Conservation (phyloP, 2,113 vertebrate species). For the Dryoscopus gambensis region DNA sequence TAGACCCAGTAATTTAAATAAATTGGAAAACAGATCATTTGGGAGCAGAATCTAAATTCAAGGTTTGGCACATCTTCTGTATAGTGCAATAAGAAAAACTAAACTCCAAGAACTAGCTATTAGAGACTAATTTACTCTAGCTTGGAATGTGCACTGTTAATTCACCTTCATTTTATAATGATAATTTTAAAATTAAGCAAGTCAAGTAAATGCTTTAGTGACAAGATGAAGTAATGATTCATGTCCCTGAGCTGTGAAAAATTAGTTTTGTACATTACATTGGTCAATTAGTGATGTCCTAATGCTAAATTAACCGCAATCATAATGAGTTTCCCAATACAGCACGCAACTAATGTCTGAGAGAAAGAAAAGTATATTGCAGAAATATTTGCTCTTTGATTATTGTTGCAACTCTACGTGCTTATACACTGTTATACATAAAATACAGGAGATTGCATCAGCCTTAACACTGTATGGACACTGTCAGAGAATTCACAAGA, state of each 20-base stretch:
- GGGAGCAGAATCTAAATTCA: neutral
- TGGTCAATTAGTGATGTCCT: conserved; percentile 62
- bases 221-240: conserved; percentile 61
- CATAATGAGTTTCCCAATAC: conserved; percentile 55
- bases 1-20: neutral
- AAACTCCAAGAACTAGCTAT: neutral
- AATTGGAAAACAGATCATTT: neutral
- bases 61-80: neutral
- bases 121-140: conserved; percentile 40
- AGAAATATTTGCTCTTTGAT: neutral
- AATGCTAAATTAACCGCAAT: conserved; percentile 43
- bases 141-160: neutral
- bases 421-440: neutral
- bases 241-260: conserved; percentile 49
- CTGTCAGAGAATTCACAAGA: neutral
- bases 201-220: conserved; percentile 61
- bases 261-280: conserved; percentile 42
- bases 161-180: conserved; percentile 59
- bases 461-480: neutral
- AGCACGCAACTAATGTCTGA: neutral
- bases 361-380: neutral
- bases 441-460: neutral
- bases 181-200: conserved; percentile 68
- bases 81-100: neutral
- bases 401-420: neutral